These are phyloP conservation scores for Cabera pusaria DNA, from an alignment of 2,888 invertebrate genomes.

Conservation along the genomic window DNA sequence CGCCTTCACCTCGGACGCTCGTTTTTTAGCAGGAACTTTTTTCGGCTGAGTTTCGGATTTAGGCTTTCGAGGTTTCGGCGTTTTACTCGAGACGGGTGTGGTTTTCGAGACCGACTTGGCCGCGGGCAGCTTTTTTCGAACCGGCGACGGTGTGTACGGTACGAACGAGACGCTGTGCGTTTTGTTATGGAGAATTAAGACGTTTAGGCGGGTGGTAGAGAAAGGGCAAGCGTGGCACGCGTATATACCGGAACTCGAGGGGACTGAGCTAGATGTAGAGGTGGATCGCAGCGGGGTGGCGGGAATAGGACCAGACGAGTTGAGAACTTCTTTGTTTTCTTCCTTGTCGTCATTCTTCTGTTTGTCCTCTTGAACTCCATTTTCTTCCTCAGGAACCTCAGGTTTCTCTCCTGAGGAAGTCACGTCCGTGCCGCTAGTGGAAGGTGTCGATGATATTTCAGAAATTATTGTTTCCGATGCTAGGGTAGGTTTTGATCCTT, in stretches of 20 bases:
- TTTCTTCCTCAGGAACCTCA: conserved; percentile 30
- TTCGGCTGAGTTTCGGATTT: conserved; percentile 57
- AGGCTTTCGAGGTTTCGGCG: conserved; percentile 55
- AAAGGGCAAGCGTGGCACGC: conserved; percentile 86
- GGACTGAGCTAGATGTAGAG: conserved; percentile 43
- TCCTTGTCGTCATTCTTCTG: conserved; percentile 19
- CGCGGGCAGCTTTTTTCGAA: conserved; percentile 53
- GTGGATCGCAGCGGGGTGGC: conserved; percentile 16
- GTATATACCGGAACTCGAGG: conserved; percentile 68
- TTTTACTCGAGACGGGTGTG: conserved; percentile 49
- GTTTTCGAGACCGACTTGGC: conserved; percentile 47
- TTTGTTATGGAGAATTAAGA: conserved; percentile 89
- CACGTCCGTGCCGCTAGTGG: conserved; percentile 52
- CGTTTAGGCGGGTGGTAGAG: conserved; percentile 87
- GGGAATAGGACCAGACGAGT: conserved; percentile 3
- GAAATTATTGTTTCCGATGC: conserved; percentile 31
- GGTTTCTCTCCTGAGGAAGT: conserved; percentile 36
- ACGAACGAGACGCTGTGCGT: conserved; percentile 84
- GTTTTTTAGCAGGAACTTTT: conserved; percentile 64
- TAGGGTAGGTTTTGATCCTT: conserved; percentile 64
- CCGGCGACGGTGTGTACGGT: conserved; percentile 71
- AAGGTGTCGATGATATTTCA: conserved; percentile 41
- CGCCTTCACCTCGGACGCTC: conserved; percentile 56
- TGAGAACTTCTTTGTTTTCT: conserved; percentile 19
- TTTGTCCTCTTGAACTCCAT: conserved; percentile 15